Evolutionary conservation across 2,888 invertebrate genomes (phyloP), one percentile per base, ranked within the genome.

Genomic region (Melieria omissa): DNA sequence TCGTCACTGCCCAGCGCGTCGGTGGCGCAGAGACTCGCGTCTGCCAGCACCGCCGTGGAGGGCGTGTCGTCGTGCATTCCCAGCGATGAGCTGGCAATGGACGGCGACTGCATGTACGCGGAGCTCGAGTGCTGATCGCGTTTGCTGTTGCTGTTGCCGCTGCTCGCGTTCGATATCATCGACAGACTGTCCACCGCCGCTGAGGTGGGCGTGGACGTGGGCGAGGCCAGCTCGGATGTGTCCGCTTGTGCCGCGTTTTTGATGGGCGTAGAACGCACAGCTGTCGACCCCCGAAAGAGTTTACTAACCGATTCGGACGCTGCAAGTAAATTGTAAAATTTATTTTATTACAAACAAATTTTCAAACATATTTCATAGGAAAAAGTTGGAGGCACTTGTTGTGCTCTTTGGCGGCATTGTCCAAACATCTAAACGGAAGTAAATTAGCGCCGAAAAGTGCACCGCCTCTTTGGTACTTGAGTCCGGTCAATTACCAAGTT

Each of bases 251-350:
- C 64, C 57, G 76, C 63, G 42, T 75, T 72, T 77, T 79, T 80
- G 42, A 76, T 74, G 60, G 80, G 76, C 66, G 81, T 78, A 74
- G 80, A 78, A 69, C 79, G 80, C 71, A 78, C 71, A 62, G 79
- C 81, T 70, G 81, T 76, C 73, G 85, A 82, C 74, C 85, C 82
- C 75, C 86, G 86, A 81, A 86, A 86, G 70, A 86, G 84, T 82
- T 86, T 86, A 76, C 85, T 86, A 81, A 86, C 83, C 75, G 86
- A 85, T 80, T 86, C 86, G 76, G 83, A 79, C 60, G 84, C 81
- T 81, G 77, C 42, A 74, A 76, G 63, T 66, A 68, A 12, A 52
- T 60, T 60, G 29, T 73, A 74, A 74, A 72, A 55, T 61, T n/a
- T n/a, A 62, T 12, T n/a, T 5, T 12, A 29, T 29, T n/a, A 61